A percentile compares a stretch with the other conserved stretches of the same genome.
phyloP scores from a whole-genome alignment of 2,888 invertebrate species.

The Cryptocephalus moraei region DNA sequence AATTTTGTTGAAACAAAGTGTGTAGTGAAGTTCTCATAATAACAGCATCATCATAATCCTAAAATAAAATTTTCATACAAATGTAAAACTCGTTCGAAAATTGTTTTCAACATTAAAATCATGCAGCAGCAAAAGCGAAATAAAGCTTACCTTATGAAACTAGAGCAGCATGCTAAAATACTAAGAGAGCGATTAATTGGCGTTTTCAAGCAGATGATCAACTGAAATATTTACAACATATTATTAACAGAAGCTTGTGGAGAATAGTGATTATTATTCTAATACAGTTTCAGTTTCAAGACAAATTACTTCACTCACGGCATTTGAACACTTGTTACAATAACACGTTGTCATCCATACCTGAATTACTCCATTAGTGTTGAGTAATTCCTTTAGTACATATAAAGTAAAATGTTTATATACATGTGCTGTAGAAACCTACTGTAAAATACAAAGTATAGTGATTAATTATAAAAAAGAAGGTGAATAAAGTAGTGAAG shows the following conservation, averaged over 20 bases:
- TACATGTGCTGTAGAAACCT: no score
- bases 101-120: constrained; percentile 2
- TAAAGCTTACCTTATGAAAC: constrained; percentile 22
- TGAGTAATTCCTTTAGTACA: no score
- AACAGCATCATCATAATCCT: constrained; percentile 29
- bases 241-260: neutral
- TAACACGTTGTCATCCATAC: no score
- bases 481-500: no score
- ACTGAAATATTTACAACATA: neutral
- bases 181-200: constrained; percentile 8
- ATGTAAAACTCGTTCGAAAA: constrained; percentile 9
- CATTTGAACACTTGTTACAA: no score
- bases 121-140: constrained; percentile 10
- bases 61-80: constrained; percentile 14
- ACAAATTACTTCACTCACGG: no score
- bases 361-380: no score
- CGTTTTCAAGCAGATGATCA: constrained; percentile 1
- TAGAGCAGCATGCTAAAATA: constrained; percentile 27
- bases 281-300: no score
- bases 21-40: constrained; percentile 28
- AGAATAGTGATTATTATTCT: neutral
- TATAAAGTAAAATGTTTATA: no score
- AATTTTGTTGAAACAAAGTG: constrained; percentile 30
- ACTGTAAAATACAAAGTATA: no score
- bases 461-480: no score